Percentiles rank a stretch among this genome's conserved stretches.
phyloP scores from a whole-genome alignment of 1,140 invertebrate species.

The Drosophila sturtevanti region DNA sequence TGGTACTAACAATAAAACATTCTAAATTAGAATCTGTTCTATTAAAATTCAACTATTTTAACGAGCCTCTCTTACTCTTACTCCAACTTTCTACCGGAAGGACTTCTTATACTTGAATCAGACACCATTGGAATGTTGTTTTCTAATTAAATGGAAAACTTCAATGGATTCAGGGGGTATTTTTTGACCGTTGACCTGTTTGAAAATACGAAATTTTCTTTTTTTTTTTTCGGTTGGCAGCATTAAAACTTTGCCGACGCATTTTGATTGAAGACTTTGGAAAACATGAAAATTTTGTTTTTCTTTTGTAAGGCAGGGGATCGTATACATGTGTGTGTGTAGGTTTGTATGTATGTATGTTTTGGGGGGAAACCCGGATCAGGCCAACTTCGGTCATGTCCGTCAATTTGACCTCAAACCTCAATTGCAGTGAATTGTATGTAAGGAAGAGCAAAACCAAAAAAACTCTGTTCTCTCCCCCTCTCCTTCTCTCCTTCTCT shows the following conservation, averaged over 20 bases:
- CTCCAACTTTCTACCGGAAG: too few species aligned
- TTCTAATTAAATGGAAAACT: too few species aligned
- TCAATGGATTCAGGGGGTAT: not conserved
- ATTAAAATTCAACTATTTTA: too few species aligned
- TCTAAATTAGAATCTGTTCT: too few species aligned
- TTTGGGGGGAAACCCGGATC: conserved; percentile 19
- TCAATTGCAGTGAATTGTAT: conserved; percentile 3
- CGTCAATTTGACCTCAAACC: conserved; percentile 49
- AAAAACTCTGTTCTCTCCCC: conserved; percentile 1
- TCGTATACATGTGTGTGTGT: not conserved
- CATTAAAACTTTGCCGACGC: conserved; percentile 79
- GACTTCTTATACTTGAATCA: too few species aligned
- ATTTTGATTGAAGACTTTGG: conserved; percentile 75
- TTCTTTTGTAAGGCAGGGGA: conserved; percentile 21
- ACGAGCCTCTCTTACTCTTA: too few species aligned
- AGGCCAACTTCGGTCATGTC: conserved; percentile 48
- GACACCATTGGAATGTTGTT: too few species aligned
- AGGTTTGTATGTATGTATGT: not conserved
- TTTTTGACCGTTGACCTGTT: not conserved
- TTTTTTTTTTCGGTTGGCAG: conserved; percentile 25
- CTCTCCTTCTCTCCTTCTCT: too few species aligned
- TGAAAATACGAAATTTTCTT: not conserved
- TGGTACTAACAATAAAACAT: not conserved
- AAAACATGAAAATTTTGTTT: conserved; percentile 54
- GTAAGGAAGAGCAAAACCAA: conserved; percentile 18